Base-by-base conservation (phyloP, 2,113 vertebrate genomes). In the Orthochromis malagaraziensis region DNA sequence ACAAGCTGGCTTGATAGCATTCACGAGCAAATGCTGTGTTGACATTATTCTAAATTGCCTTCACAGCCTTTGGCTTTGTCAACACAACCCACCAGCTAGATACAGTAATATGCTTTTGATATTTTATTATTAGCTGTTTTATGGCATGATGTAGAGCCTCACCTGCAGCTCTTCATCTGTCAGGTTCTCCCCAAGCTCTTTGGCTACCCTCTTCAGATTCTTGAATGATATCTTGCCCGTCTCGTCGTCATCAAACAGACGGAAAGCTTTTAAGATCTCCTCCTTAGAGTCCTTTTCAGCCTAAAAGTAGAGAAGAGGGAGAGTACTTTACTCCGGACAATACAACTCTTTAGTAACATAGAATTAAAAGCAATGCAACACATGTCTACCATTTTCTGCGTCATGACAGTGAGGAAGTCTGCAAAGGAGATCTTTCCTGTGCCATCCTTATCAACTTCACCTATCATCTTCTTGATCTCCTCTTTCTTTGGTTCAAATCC, bases 91-190 rank as follows among this genome's bases (percentile, higher is more conserved):
- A 21, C 51, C 49, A 40, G n/a, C 49, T 21, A 45, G 31, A 17
- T 13, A n/a, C 45, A 51, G 45, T 77, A 51, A 33, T 47, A 33
- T 29, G 24, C 31, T 60, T 16, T 65, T 29, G 29, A 51, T 51
- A 51, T 77, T 77, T 77, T 51, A 77, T 81, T 54, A 54, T 19
- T 57, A 57, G 14, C 11, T 60, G 9, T 55, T 65, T 68, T 51
- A 16, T 77, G 24, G 4, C 6, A 70, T 6, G 3, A 2, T 68
- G 1, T 16, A 6, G 14, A 5, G 29, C 2, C 70, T 82, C 91
- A 98, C 98, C 97, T 99, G 98, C 89, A 99, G 96, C 91, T 99
- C 98, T 57, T 99, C 98, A 1, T 99, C 98, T 0, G 97, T 98
- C 63, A 99, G 96, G 89, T 97, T 98, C 85, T 99, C 98, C 9